Conservation (phyloP, 35 echinoderm and acorn worm genomes). For the Apostichopus japonicus region DNA sequence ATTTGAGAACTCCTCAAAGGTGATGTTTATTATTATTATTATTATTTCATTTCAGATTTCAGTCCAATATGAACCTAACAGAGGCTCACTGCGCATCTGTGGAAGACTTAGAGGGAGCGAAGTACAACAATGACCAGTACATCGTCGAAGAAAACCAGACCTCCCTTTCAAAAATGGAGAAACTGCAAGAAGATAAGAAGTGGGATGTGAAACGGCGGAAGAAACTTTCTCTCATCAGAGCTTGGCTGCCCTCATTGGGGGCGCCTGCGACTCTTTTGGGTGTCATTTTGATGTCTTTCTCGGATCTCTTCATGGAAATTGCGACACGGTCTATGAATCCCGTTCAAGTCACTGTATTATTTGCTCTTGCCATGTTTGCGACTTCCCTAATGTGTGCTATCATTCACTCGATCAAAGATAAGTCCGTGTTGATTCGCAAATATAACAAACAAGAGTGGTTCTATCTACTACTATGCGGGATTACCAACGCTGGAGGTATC, state of each 20-base stretch:
- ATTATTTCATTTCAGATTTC: too few relatives aligned
- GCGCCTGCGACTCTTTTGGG: not conserved
- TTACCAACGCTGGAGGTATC: not conserved
- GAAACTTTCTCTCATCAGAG: not conserved
- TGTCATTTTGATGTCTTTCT: slow-evolving; percentile 33
- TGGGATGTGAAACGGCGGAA: not conserved
- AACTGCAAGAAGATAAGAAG: not conserved
- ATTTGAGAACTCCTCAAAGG: too few relatives aligned
- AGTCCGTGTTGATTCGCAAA: not conserved
- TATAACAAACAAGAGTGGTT: not conserved
- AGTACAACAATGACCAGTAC: not conserved
- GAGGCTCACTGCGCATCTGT: not conserved
- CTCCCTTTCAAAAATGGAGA: not conserved
- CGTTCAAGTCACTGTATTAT: not conserved
- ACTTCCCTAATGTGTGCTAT: not conserved
- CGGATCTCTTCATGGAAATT: slow-evolving; percentile 18
- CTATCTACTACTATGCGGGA: not conserved
- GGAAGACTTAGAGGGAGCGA: not conserved
- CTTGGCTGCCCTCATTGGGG: slow-evolving; percentile 3
- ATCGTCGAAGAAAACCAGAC: not conserved
- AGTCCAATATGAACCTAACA: not conserved
- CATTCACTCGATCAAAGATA: slow-evolving; percentile 20
- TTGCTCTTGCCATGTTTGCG: not conserved
- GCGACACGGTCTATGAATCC: not conserved
- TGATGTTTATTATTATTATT: too few relatives aligned